These are phyloP conservation scores for Ranitomeya variabilis DNA, from an alignment of 2,113 vertebrate species.

Conservation along the genomic window DNA sequence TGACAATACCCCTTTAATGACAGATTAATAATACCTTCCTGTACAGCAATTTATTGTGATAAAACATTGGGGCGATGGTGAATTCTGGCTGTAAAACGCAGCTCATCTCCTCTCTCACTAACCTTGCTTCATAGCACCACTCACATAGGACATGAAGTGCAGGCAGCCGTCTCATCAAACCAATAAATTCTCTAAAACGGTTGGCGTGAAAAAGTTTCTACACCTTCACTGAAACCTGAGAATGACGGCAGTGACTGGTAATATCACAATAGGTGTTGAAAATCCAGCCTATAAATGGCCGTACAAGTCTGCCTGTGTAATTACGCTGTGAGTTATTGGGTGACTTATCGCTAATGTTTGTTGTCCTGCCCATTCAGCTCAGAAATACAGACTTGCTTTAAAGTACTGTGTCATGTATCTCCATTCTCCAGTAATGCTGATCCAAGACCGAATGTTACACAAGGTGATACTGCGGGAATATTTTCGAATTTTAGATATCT, in stretches of 20 bases:
- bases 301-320: not conserved
- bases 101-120: not conserved
- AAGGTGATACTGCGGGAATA: not conserved
- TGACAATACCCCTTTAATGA: too few species aligned
- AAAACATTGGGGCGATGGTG: not conserved
- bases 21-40: not conserved
- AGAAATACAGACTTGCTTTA: not conserved
- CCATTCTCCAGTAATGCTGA: not conserved
- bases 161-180: not conserved
- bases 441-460: not conserved
- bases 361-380: not conserved
- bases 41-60: not conserved
- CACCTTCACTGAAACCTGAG: conserved; percentile 4
- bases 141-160: not conserved
- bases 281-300: not conserved
- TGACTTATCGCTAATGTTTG: not conserved
- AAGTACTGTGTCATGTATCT: not conserved
- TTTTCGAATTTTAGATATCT: not conserved
- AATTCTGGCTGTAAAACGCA: not conserved
- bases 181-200: not conserved
- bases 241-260: not conserved
- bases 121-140: not conserved
- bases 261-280: not conserved
- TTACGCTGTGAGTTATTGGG: conserved; percentile 3
- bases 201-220: conserved; percentile 1